Evolutionary conservation across 2,888 invertebrate species (phyloP), one percentile per base, ranked within the genome.

Genomic region (Pyrocoelia pectoralis): DNA sequence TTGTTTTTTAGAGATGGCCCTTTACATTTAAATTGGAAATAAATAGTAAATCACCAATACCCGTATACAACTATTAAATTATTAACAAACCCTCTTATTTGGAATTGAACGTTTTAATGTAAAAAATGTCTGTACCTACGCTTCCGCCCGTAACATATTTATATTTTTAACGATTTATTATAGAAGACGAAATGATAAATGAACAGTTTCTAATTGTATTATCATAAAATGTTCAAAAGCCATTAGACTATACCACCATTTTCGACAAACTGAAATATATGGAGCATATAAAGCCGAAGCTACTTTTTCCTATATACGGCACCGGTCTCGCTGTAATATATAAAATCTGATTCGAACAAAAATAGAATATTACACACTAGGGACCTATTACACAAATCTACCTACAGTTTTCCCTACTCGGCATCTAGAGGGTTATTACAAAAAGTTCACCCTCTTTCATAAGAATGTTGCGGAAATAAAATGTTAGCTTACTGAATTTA

Each of bases 331-430:
- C 33, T 68, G 71, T 73, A 75, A 73, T 70, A 73, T 70, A 74
- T 70, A 72, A 75, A 75, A 76, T 73, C 73, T 71, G 69, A 73
- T 74, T 73, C 71, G 72, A 76, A 74, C 73, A 76, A 76, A 77
- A 76, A 77, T 77, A 76, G 75, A 75, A 76, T 76, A 77, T 77
- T 76, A 73, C 72, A 73, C 77, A 73, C 76, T 66, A 60, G 77
- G 75, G 76, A 66, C 75, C 76, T 73, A 72, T 76, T 75, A 76
- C 73, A 73, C 69, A 75, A 76, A 77, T 76, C 75, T 75, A 76
- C 77, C 75, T 76, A 75, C 72, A 72, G 70, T 68, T 68, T 70
- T 56, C 63, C 50, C 55, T 52, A 40, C 56, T 65, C 43, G 46
- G 51, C 64, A 50, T 60, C 56, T 48, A 43, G 46, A 43, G 55